Evolutionary conservation across 2,797 vertebrate species (phyloP).

Genomic region (Girardinus metallicus): DNA sequence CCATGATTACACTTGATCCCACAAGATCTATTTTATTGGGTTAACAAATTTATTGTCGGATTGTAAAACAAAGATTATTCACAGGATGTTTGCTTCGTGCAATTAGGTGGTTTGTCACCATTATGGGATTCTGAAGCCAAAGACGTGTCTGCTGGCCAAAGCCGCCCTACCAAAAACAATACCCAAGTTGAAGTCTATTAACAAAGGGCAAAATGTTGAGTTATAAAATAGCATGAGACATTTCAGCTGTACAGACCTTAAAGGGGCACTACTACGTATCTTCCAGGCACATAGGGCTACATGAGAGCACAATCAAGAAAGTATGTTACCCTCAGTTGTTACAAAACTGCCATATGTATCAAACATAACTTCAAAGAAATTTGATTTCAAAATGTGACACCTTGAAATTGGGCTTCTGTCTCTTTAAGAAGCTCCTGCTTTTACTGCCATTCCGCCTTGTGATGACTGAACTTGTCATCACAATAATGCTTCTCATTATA

Average conservation of each 20-base stretch:
- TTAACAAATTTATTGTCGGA: not conserved
- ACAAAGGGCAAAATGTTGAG: not conserved
- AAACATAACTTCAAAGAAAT: no score
- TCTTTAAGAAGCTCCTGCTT: no score
- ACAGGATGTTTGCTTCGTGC: not conserved
- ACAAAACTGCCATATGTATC: no score
- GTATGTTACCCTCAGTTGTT: no score
- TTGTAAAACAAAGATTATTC: not conserved
- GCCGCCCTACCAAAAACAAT: not conserved
- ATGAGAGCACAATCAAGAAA: not conserved
- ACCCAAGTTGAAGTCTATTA: not conserved
- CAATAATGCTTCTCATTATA: no score
- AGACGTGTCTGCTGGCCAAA: not conserved
- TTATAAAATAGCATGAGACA: not conserved
- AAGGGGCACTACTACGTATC: not conserved
- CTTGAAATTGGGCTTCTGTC: no score
- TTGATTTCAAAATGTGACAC: no score
- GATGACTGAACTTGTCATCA: no score
- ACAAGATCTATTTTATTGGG: not conserved
- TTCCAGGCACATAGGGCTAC: not conserved
- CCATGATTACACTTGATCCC: slow-evolving; percentile 3
- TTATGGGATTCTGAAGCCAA: not conserved
- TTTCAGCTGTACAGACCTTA: not conserved
- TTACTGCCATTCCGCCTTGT: no score
- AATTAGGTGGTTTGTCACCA: slow-evolving; percentile 4